These are phyloP conservation scores for Cyprinodon diabolis DNA, from an alignment of 2,797 vertebrate species.

Conservation along the genomic window DNA sequence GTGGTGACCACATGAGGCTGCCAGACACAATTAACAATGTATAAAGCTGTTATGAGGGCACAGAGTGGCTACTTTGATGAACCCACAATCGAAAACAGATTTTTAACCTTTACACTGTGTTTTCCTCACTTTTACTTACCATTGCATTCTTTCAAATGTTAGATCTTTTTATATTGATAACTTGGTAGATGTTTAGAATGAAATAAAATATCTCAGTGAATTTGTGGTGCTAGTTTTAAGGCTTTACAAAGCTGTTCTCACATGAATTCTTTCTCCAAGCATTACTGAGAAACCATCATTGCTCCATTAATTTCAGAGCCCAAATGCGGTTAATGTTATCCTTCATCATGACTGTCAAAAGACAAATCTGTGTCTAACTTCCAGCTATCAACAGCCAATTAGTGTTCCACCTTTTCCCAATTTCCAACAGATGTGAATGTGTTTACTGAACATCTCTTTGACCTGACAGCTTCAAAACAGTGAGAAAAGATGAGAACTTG, in stretches of 20 bases:
- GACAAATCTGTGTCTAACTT: constrained; percentile 32
- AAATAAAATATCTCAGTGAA: not conserved
- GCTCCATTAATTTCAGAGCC: not conserved
- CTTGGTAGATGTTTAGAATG: not conserved
- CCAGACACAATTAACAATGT: constrained; percentile 5
- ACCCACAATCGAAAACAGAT: not conserved
- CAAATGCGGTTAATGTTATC: not conserved
- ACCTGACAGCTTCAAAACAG: constrained; percentile 30
- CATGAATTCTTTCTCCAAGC: constrained; percentile 3
- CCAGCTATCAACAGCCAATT: constrained; percentile 23
- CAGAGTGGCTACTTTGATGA: constrained; percentile 10
- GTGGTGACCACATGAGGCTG: constrained; percentile 5
- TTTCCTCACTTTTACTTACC: not conserved
- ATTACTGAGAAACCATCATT: constrained; percentile 1
- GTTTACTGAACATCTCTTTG: constrained; percentile 45
- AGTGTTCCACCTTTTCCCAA: constrained; percentile 32
- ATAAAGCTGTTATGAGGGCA: constrained; percentile 4
- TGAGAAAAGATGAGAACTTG: constrained; percentile 49
- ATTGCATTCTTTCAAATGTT: not conserved
- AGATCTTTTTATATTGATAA: constrained; percentile 3
- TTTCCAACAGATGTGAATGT: constrained; percentile 54
- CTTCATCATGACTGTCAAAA: constrained; percentile 23
- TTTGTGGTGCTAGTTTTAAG: not conserved
- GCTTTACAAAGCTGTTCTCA: not conserved
- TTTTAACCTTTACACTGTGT: not conserved